These are phyloP conservation scores for Cavia porcellus DNA, from an alignment of 2,113 vertebrate species.

Conservation along the genomic window DNA sequence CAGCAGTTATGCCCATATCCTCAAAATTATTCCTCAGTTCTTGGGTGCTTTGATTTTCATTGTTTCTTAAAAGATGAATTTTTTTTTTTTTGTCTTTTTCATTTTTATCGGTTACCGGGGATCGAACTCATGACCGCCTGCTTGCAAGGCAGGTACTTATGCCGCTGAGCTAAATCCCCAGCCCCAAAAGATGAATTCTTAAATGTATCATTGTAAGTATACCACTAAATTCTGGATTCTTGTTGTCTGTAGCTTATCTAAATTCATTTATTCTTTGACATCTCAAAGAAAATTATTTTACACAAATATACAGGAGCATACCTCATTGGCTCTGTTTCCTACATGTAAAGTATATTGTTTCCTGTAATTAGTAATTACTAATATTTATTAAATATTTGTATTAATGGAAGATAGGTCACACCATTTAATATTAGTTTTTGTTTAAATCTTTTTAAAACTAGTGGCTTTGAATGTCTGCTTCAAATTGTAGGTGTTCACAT, in stretches of 20 bases:
- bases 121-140: no score
- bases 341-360: not conserved
- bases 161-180: no score
- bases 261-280: not conserved
- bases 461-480: conserved; percentile 9
- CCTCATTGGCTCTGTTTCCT: not conserved
- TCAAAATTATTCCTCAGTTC: not conserved
- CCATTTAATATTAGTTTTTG: conserved; percentile 4
- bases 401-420: not conserved
- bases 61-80: conserved; percentile 48
- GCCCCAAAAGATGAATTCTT: conserved; percentile 39
- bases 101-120: no score
- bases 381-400: conserved; percentile 59
- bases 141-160: no score
- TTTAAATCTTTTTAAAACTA: conserved; percentile 29
- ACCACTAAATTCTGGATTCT: conserved; percentile 55
- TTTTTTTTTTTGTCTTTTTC: not conserved
- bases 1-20: not conserved
- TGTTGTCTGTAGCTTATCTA: conserved; percentile 47
- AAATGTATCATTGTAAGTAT: conserved; percentile 46
- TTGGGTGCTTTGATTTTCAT: conserved; percentile 69
- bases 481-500: not conserved
- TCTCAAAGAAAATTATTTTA: conserved; percentile 34
- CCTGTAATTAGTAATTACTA: conserved; percentile 39
- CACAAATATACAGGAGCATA: not conserved